Evolutionary conservation across 2,797 vertebrate species (phyloP), one percentile per base, ranked within the genome.

Genomic region (Sparidentex hasta): DNA sequence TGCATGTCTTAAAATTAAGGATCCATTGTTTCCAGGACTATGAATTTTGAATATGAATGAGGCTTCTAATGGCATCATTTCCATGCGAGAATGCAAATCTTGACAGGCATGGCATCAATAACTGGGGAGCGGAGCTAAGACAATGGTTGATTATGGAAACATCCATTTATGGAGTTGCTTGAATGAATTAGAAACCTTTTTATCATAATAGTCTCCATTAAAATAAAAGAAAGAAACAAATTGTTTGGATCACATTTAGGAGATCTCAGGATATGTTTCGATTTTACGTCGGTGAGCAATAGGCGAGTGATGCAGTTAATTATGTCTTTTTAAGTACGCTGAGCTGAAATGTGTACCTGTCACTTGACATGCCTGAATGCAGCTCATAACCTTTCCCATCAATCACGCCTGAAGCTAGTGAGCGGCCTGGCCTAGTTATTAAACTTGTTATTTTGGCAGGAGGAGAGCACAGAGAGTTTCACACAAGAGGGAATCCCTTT

Each of bases 381-480:
- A 71, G 47, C 71, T 57, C 23, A 5, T 29, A 70, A 83, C 72
- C 76, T 72, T 68, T 65, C 51, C 61, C 6, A n/a, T 84, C 84
- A 83, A 51, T 85, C 86, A 65, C 46, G 16, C 2, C 55, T 58
- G 61, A 58, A 66, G 51, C 71, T 59, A 75, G 75, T 0, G n/a
- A 80, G 78, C 65, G 20, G 64, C 38, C n/a, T 71, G 86, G 41
- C 80, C 81, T 75, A 61, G 50, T 87, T 85, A 78, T 72, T 56
- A 62, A 77, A 77, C 48, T 65, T 66, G 78, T 63, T 74, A 41
- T 90, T 90, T 84, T 75, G 68, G 44, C 71, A 78, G 70, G 21
- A 56, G 51, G 48, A 38, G 48, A 58, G 41, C 25, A 43, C 47
- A 56, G 38, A 59, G 67, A 71, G 25, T 66, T 11, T 11, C 38